Percentiles rank a stretch among this genome's conserved stretches.
phyloP scores from a whole-genome alignment of 2,797 vertebrate genomes.

The Macropus fuliginosus region DNA sequence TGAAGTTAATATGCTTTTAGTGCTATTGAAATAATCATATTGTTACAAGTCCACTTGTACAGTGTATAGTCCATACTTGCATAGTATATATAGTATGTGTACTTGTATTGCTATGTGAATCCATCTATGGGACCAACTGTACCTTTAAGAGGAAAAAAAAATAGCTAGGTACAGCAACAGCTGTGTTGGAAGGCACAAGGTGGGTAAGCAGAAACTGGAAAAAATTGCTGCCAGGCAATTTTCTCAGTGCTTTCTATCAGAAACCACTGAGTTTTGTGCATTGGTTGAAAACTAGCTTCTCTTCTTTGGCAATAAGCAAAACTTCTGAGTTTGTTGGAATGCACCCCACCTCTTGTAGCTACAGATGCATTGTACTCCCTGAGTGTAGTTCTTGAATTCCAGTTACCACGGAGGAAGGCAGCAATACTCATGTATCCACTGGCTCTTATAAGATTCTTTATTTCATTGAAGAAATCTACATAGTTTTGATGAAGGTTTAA shows the following conservation, averaged over 20 bases:
- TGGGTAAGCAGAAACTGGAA: conserved; percentile 93
- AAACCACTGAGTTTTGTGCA: conserved; percentile 96
- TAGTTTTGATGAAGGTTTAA: conserved; percentile 98
- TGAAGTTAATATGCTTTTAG: neutral
- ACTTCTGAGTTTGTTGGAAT: conserved; percentile 90
- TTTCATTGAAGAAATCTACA: conserved; percentile 92
- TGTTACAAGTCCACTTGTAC: conserved; percentile 14
- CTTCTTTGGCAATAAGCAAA: conserved; percentile 85
- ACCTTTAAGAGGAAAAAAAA: neutral
- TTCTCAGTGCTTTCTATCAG: conserved; percentile 86
- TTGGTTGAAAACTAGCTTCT: conserved; percentile 90
- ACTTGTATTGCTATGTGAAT: conserved; percentile 38
- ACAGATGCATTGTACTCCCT: conserved; percentile 90
- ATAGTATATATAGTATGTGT: neutral
- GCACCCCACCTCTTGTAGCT: conserved; percentile 93
- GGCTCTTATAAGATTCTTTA: conserved; percentile 92
- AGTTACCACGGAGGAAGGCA: conserved; percentile 91
- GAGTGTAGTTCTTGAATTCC: conserved; percentile 92
- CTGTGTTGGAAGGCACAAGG: conserved; percentile 92
- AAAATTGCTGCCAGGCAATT: conserved; percentile 93
- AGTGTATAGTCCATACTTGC: neutral
- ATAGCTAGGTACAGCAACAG: conserved; percentile 93
- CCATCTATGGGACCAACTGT: neutral
- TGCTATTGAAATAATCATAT: neutral
- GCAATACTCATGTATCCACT: conserved; percentile 94